Percentiles rank a stretch among this genome's conserved stretches.
phyloP scores from a whole-genome alignment of 2,888 invertebrate genomes.

The Gymnocheta viridis region DNA sequence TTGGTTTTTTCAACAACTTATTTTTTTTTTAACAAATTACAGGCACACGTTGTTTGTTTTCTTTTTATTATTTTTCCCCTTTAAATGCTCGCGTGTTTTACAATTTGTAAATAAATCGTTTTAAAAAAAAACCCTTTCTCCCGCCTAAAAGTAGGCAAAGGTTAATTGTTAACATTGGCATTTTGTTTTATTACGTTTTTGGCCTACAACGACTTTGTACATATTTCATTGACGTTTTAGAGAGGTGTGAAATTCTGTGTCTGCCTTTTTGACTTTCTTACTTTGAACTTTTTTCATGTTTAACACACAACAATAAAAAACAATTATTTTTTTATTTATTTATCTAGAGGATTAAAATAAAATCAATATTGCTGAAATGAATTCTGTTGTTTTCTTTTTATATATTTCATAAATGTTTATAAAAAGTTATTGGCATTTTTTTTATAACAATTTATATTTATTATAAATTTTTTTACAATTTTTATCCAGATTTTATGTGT shows the following conservation, averaged over 20 bases:
- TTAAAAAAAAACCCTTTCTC: not conserved
- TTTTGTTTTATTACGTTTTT: slow-evolving; percentile 45
- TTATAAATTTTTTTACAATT: not conserved
- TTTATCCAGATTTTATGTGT: slow-evolving; percentile 19
- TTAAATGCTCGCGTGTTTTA: slow-evolving; percentile 33
- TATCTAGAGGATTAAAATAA: slow-evolving; percentile 44
- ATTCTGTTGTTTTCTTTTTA: slow-evolving; percentile 4
- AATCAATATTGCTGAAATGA: slow-evolving; percentile 39
- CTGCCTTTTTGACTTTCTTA: slow-evolving; percentile 40
- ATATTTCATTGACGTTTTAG: slow-evolving; percentile 54
- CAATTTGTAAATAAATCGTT: not conserved
- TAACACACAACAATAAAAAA: slow-evolving; percentile 19
- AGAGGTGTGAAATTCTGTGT: slow-evolving; percentile 50
- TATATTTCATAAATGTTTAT: not conserved
- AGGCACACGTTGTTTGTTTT: slow-evolving; percentile 57
- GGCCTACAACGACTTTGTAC: not conserved
- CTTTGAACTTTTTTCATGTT: slow-evolving; percentile 32
- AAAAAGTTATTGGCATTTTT: not conserved
- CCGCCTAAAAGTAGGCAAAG: slow-evolving; percentile 64
- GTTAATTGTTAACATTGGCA: slow-evolving; percentile 61
- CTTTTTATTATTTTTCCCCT: not conserved
- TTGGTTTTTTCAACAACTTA: slow-evolving; percentile 24
- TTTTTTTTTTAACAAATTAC: slow-evolving; percentile 39
- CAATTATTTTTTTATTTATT: slow-evolving; percentile 11
- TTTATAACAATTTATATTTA: not conserved